Evolutionary conservation across 2,888 invertebrate genomes (phyloP).

Genomic region (Drosophila anomalipes): DNA sequence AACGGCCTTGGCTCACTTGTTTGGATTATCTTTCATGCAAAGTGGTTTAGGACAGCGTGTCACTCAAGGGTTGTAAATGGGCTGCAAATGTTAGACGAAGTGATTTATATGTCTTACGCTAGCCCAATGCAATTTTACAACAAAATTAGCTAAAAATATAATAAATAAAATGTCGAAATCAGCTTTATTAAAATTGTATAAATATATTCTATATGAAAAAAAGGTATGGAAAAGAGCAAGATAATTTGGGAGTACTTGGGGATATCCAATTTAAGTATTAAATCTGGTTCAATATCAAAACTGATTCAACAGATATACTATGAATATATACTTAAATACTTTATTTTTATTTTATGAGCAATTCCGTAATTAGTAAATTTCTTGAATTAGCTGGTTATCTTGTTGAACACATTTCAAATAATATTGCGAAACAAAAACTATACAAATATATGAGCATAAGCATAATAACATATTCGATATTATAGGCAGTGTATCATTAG

Average conservation of each 20-base stretch:
- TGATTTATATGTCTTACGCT: conserved; percentile 8
- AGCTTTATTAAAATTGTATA: neutral
- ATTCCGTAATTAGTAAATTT: neutral
- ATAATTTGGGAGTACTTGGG: neutral
- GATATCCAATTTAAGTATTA: neutral
- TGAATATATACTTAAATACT: neutral
- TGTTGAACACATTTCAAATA: neutral
- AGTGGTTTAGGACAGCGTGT: conserved; percentile 45
- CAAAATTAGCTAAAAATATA: neutral
- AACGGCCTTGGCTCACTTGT: conserved; percentile 71
- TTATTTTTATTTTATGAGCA: neutral
- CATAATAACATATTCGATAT: conserved; percentile 4
- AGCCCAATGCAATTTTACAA: too few species aligned
- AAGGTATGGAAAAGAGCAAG: neutral
- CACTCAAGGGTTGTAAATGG: conserved; percentile 22
- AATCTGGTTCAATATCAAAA: neutral
- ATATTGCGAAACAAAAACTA: conserved; percentile 9
- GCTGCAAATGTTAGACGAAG: neutral
- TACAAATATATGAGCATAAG: neutral
- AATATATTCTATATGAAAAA: neutral
- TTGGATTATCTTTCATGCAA: conserved; percentile 55
- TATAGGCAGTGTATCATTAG: conserved; percentile 22
- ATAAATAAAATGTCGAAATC: neutral
- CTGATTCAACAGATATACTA: neutral
- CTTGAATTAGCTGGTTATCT: neutral